Evolutionary conservation across 2,888 invertebrate species (phyloP).

Genomic region (Cecidostiba fungosa): DNA sequence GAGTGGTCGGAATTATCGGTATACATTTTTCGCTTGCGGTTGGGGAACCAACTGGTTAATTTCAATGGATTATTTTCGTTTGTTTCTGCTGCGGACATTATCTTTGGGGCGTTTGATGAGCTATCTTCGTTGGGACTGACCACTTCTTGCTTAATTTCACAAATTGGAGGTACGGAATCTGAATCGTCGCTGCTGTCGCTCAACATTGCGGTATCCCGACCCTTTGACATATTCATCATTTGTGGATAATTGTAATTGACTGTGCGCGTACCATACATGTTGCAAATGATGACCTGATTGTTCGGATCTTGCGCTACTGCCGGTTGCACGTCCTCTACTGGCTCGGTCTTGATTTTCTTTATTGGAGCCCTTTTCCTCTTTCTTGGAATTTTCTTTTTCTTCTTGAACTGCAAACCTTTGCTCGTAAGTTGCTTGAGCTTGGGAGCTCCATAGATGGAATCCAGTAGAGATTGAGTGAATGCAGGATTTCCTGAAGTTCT

Average conservation of each 20-base stretch:
- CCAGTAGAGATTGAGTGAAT: conserved; percentile 18
- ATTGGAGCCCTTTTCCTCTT: background rate
- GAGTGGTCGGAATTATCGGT: conserved; percentile 37
- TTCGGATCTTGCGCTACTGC: background rate
- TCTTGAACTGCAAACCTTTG: background rate
- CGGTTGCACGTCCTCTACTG: background rate
- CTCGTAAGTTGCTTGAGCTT: conserved; percentile 19
- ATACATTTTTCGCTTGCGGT: background rate
- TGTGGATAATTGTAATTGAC: conserved; percentile 67
- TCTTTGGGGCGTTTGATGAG: background rate
- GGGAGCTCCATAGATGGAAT: conserved; percentile 33
- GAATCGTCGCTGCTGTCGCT: conserved; percentile 33
- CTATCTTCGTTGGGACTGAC: background rate
- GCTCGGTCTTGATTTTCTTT: conserved; percentile 8
- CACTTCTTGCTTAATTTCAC: conserved; percentile 5
- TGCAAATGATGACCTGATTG: conserved; percentile 63
- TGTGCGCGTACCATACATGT: conserved; percentile 70
- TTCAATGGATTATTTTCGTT: background rate
- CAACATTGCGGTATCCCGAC: conserved; percentile 22
- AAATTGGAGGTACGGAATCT: background rate
- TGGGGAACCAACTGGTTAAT: conserved; percentile 54
- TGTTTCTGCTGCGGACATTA: background rate
- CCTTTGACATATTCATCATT: conserved; percentile 28
- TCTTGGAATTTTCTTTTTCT: background rate
- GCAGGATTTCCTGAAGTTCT: conserved; percentile 18